Evolutionary conservation across 2,888 invertebrate species (phyloP).

Genomic region (Laothoe populi): DNA sequence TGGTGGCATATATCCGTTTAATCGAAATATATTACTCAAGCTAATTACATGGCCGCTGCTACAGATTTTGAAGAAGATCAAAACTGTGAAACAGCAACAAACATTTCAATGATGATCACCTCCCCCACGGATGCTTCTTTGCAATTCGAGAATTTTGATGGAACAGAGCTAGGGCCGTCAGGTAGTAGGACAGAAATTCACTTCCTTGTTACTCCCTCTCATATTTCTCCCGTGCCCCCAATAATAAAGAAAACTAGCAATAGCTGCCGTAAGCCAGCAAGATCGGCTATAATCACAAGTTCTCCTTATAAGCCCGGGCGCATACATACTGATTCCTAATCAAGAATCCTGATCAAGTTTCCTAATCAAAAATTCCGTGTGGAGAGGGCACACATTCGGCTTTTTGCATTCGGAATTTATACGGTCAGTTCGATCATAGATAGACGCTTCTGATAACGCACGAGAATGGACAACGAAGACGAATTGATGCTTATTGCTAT

Average conservation of each 20-base stretch:
- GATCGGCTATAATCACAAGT: conserved; percentile 29
- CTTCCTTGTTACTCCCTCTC: conserved; percentile 29
- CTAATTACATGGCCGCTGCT: conserved; percentile 30
- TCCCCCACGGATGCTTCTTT: conserved; percentile 13
- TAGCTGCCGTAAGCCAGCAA: conserved; percentile 29
- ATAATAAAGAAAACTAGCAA: conserved; percentile 30
- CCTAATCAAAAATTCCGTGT: no score
- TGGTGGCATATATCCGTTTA: conserved; percentile 1
- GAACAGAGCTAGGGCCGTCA: conserved; percentile 24
- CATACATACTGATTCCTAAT: no score
- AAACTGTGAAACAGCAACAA: conserved; percentile 7
- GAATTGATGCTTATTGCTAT: no score
- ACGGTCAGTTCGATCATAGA: no score
- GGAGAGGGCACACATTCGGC: no score
- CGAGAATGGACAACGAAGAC: no score
- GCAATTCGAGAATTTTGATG: conserved; percentile 26
- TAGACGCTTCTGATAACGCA: no score
- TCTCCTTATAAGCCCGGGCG: conserved; percentile 32
- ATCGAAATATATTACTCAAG: conserved; percentile 30
- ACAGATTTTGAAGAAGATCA: conserved; percentile 23
- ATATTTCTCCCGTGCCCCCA: conserved; percentile 29
- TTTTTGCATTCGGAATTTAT: no score
- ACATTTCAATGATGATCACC: conserved; percentile 1
- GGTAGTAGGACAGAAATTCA: conserved; percentile 20
- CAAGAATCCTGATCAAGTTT: no score